phyloP scores from a whole-genome alignment of 2,113 vertebrate species.

The Colistium nudipinnis region DNA sequence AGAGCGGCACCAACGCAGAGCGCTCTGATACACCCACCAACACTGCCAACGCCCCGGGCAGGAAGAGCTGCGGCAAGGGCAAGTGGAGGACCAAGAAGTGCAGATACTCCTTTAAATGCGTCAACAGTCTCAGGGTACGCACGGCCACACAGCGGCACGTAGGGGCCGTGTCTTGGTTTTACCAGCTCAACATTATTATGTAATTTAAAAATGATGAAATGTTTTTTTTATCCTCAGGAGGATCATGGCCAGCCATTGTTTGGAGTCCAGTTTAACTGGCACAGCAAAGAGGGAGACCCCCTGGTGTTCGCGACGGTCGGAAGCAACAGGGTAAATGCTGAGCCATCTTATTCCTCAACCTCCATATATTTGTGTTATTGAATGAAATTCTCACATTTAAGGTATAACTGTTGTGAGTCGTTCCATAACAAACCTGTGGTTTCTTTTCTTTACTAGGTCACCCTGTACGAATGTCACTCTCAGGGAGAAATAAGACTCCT shows the following conservation, averaged over 20 bases:
- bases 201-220: too few relatives aligned
- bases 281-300: slow-evolving; percentile 98
- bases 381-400: not conserved
- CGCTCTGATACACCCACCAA: slow-evolving; percentile 98
- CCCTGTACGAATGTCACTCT: slow-evolving; percentile 97
- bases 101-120: slow-evolving; percentile 98
- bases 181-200: not conserved
- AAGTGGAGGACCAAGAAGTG: slow-evolving; percentile 99
- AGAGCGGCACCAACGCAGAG: slow-evolving; percentile 94
- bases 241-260: slow-evolving; percentile 97
- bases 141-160: not conserved
- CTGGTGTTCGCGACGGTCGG: slow-evolving; percentile 98
- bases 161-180: not conserved
- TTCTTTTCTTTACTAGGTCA: slow-evolving; percentile 84
- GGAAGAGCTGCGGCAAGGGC: slow-evolving; percentile 99
- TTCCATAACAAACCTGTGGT: not conserved
- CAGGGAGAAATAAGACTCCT: slow-evolving; percentile 95
- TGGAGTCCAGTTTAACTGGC: slow-evolving; percentile 99
- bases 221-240: too few relatives aligned
- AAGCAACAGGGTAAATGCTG: slow-evolving; percentile 91
- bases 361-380: not conserved
- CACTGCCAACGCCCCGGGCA: slow-evolving; percentile 93
- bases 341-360: not conserved
- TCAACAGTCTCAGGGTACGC: slow-evolving; percentile 95
- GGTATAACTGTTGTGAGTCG: not conserved